phyloP scores from a whole-genome alignment of 2,113 vertebrate genomes.

The Pollimyrus isidori region DNA sequence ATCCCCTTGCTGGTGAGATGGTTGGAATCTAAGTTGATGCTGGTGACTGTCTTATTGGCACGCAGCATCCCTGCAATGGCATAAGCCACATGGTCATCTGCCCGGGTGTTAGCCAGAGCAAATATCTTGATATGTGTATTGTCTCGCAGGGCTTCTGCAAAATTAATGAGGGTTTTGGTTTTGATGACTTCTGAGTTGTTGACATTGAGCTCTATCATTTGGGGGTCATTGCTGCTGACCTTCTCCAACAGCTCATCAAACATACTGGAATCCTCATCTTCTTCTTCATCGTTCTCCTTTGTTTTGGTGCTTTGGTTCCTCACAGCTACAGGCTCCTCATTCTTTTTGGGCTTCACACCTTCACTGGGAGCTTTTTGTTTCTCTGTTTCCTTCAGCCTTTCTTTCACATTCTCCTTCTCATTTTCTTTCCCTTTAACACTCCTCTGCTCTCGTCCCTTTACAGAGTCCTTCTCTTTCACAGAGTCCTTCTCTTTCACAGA shows the following conservation, averaged over 20 bases:
- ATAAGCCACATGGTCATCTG: slow-evolving; percentile 89
- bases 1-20: slow-evolving; percentile 90
- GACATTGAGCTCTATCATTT: slow-evolving; percentile 76
- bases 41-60: slow-evolving; percentile 77
- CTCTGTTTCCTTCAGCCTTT: slow-evolving; percentile 30
- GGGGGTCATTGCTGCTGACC: slow-evolving; percentile 72
- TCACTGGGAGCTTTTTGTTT: slow-evolving; percentile 30
- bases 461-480: slow-evolving; percentile 42
- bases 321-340: slow-evolving; percentile 36
- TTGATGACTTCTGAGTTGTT: slow-evolving; percentile 97
- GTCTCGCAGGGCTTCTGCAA: slow-evolving; percentile 78
- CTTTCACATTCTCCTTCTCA: slow-evolving; percentile 41
- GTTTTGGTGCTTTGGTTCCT: slow-evolving; percentile 41
- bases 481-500: slow-evolving; percentile 24
- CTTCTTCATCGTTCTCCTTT: slow-evolving; percentile 53
- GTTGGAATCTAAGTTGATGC: slow-evolving; percentile 95
- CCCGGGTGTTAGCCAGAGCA: slow-evolving; percentile 85
- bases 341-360: neutral
- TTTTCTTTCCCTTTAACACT: slow-evolving; percentile 19
- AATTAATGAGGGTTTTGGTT: slow-evolving; percentile 82
- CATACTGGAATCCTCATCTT: slow-evolving; percentile 74
- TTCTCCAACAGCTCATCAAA: slow-evolving; percentile 85
- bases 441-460: slow-evolving; percentile 39
- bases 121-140: slow-evolving; percentile 78
- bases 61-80: slow-evolving; percentile 82